Evolutionary conservation across 1,140 invertebrate species (phyloP).

Genomic region (Idris sp.): DNA sequence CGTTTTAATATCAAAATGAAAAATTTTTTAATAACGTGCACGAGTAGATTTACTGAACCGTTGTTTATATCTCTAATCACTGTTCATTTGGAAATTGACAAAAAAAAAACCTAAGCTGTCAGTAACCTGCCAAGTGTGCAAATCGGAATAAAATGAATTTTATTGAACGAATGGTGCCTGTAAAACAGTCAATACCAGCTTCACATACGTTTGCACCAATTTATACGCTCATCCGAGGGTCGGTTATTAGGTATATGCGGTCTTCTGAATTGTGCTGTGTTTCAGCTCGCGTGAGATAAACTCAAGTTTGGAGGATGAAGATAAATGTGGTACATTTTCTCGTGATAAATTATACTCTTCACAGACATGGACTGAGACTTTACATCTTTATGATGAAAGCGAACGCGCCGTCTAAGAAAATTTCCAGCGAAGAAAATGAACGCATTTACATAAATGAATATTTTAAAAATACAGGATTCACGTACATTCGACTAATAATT

Average conservation of each 20-base stretch:
- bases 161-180: constrained; percentile 39
- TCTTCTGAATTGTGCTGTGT: too few relatives aligned
- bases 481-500: constrained; percentile 38
- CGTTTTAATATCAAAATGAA: constrained; percentile 11
- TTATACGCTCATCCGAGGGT: constrained; percentile 38
- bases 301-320: constrained; percentile 35
- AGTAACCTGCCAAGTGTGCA: constrained; percentile 33
- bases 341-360: constrained; percentile 48
- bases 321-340: constrained; percentile 40
- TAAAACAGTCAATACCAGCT: constrained; percentile 60
- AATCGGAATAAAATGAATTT: constrained; percentile 48
- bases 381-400: constrained; percentile 37
- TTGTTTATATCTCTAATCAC: constrained; percentile 60
- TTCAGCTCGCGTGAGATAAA: constrained; percentile 43
- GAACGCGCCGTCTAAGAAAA: too few relatives aligned
- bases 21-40: constrained; percentile 3
- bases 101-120: too few relatives aligned
- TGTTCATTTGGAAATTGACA: constrained; percentile 64
- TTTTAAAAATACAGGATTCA: constrained; percentile 29
- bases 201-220: constrained; percentile 33
- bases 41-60: background rate
- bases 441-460: constrained; percentile 61
- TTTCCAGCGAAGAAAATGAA: constrained; percentile 48
- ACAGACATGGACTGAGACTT: constrained; percentile 47
- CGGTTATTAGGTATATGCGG: too few relatives aligned